Evolutionary conservation across 2,888 invertebrate genomes (phyloP).

Genomic region (Actias luna): DNA sequence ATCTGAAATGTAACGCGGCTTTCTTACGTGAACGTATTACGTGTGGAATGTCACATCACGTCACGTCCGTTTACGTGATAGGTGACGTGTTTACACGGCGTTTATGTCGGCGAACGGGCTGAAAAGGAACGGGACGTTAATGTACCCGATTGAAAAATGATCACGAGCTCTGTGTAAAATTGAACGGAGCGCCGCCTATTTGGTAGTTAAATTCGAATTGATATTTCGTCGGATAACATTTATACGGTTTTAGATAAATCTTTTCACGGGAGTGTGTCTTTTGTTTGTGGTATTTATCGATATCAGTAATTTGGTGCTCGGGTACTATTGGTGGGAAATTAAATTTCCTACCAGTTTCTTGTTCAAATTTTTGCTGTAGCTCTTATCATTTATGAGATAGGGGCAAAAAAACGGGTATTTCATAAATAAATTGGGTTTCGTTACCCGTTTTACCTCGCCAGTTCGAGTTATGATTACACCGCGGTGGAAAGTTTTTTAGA

Average conservation of each 20-base stretch:
- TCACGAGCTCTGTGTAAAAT: slow-evolving; percentile 20
- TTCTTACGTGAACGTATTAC: slow-evolving; percentile 16
- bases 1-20: slow-evolving; percentile 20
- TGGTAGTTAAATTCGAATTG: neutral
- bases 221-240: neutral
- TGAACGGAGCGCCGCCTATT: slow-evolving; percentile 19
- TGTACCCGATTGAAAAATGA: slow-evolving; percentile 39
- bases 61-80: slow-evolving; percentile 47
- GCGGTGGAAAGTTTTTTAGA: no score
- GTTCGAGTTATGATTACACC: no score
- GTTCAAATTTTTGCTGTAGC: no score
- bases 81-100: slow-evolving; percentile 59
- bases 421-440: no score
- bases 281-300: no score
- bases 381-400: no score
- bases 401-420: no score
- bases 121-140: slow-evolving; percentile 25
- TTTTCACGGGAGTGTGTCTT: neutral
- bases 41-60: slow-evolving; percentile 37
- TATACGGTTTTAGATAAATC: neutral
- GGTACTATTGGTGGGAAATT: no score
- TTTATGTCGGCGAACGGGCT: slow-evolving; percentile 44
- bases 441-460: no score
- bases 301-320: no score
- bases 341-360: no score